Base-by-base conservation (phyloP, 2,888 invertebrate species). In the Lochmaea crataegi region DNA sequence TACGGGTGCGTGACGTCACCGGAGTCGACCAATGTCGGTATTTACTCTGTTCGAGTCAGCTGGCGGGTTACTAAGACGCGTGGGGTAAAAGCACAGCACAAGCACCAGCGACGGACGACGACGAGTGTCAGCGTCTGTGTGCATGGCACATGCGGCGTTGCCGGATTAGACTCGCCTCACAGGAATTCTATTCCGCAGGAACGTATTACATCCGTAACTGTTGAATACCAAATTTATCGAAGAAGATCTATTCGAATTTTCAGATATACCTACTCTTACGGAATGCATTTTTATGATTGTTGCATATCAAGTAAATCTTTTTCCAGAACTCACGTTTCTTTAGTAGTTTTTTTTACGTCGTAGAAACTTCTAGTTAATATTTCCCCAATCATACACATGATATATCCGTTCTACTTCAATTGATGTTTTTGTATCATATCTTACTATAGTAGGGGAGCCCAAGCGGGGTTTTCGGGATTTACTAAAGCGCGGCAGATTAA, bases 21-120 rank as follows among this genome's bases (percentile, higher is more conserved):
- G 75, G 78, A 80, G 76, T 72, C 82, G 80, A 80, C 85, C 86
- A 84, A 86, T 86, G 80, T 83, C 83, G 83, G 84, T 84, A 83
- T 84, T 84, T 84, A 83, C 84, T 84, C 83, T 82, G 84, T 80
- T 82, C 81, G 78, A 83, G 85, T 84, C 85, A 85, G 84, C 85
- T 85, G 85, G 83, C 84, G 82, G 84, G 83, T 83, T 79, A 81
- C 80, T 77, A 83, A 84, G 84, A 85, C 84, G 85, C 84, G 85
- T 85, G 80, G 79, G 80, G 81, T 79, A 78, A 79, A 82, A 78
- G 75, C 72, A 61, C 60, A 78, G 75, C 72, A 61, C 60, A 60
- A 64, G 63, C 72, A 56, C 58, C 53, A 16, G 68, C 60, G 61
- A 63, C 63, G 53, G 63, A 69, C 71, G 67, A 45, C 71, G 66